Conservation (phyloP, 2,113 vertebrate genomes). For the Mus spicilegus region DNA sequence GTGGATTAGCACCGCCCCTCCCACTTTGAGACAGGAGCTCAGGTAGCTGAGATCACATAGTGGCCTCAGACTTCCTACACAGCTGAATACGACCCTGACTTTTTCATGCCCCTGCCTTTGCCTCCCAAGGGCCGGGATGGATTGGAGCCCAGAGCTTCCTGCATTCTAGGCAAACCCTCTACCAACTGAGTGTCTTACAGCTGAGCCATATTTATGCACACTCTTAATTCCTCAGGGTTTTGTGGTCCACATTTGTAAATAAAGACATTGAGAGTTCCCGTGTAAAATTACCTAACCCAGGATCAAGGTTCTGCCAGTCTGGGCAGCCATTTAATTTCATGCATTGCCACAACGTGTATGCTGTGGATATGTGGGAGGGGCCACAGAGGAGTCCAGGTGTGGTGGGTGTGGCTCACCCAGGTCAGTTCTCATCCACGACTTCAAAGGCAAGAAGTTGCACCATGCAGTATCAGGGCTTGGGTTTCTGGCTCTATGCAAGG, state of each 20-base stretch:
- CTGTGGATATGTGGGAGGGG: rapidly evolving
- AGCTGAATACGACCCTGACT: neutral
- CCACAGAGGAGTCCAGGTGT: neutral
- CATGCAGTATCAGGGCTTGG: rapidly evolving
- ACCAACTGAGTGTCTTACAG: neutral
- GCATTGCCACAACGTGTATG: neutral
- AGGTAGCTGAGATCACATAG: neutral
- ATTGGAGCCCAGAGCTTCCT: neutral
- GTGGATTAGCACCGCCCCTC: no score
- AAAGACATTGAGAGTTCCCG: neutral
- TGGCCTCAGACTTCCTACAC: neutral
- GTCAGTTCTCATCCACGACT: neutral
- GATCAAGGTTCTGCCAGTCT: neutral
- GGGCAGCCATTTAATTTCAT: neutral
- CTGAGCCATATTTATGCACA: neutral
- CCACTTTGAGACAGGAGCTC: neutral
- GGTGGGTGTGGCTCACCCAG: neutral
- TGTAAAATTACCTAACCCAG: no score
- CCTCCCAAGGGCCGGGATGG: neutral
- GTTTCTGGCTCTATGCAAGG: neutral
- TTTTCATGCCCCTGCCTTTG: neutral
- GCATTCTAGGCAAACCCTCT: neutral
- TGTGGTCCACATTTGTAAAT: neutral
- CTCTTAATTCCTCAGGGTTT: neutral
- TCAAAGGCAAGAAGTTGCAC: neutral